phyloP scores from a whole-genome alignment of 2,797 vertebrate genomes.

The Pyrocephalus nanus region DNA sequence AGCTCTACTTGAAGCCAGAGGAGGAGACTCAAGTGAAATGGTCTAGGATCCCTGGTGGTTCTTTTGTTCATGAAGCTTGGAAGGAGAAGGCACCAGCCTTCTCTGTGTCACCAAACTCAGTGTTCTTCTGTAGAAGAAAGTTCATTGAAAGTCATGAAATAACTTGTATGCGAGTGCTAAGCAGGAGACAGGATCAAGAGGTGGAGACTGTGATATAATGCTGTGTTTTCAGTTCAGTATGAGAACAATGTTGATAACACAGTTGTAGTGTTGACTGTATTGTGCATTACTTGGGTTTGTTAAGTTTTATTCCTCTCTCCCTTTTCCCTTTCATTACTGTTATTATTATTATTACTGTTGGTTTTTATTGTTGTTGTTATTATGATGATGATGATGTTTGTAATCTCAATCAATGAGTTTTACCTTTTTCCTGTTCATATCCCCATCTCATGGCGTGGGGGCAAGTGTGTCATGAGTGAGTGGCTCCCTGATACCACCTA shows the following conservation, averaged over 20 bases:
- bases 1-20: not conserved
- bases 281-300: not conserved
- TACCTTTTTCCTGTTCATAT: not conserved
- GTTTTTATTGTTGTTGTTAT: not conserved
- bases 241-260: not conserved
- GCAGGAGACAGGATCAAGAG: not conserved
- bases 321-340: too few relatives aligned
- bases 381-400: not conserved
- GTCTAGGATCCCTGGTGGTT: not conserved
- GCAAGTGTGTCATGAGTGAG: rapidly evolving
- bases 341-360: too few relatives aligned
- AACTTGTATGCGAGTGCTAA: not conserved
- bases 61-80: rapidly evolving
- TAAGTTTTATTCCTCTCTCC: too few relatives aligned
- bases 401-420: not conserved
- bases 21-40: not conserved
- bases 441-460: not conserved
- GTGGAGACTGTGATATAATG: not conserved
- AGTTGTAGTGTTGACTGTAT: too few relatives aligned
- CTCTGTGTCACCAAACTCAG: too few relatives aligned
- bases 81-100: not conserved
- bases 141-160: not conserved
- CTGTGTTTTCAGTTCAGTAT: too few relatives aligned
- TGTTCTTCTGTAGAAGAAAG: not conserved
- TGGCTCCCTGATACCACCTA: not conserved